phyloP scores from a whole-genome alignment of 2,888 invertebrate genomes.

The Diadromus collaris region DNA sequence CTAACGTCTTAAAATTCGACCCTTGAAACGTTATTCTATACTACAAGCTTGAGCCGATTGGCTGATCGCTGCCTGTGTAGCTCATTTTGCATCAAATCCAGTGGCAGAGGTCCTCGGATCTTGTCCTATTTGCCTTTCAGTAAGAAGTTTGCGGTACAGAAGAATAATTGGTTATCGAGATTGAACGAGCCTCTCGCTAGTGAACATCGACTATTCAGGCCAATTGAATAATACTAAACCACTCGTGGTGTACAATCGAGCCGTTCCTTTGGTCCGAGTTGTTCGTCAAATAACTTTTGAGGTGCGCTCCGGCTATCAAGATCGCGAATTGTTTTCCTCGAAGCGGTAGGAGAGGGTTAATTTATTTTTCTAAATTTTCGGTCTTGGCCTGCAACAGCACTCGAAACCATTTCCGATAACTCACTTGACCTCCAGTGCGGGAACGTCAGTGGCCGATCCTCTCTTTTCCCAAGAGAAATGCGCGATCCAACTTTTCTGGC shows the following conservation, averaged over 20 bases:
- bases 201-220: slow-evolving; percentile 13
- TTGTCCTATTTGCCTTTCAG: slow-evolving; percentile 49
- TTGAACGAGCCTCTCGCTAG: slow-evolving; percentile 39
- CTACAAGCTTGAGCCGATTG: neutral
- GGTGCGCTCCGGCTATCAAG: slow-evolving; percentile 17
- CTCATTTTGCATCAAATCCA: slow-evolving; percentile 34
- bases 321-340: slow-evolving; percentile 51
- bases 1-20: no score
- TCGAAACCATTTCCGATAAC: slow-evolving; percentile 65
- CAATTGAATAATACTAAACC: neutral
- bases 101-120: slow-evolving; percentile 18
- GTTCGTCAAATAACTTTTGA: slow-evolving; percentile 54
- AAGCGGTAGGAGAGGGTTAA: slow-evolving; percentile 54
- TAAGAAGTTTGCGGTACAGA: slow-evolving; percentile 51
- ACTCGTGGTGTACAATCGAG: slow-evolving; percentile 28
- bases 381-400: slow-evolving; percentile 49
- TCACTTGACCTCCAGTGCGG: slow-evolving; percentile 61
- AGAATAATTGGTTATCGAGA: slow-evolving; percentile 51
- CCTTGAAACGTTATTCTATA: slow-evolving; percentile 15
- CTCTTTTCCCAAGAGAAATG: slow-evolving; percentile 60
- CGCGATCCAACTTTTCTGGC: slow-evolving; percentile 63
- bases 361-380: slow-evolving; percentile 65
- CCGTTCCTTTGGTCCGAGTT: slow-evolving; percentile 11
- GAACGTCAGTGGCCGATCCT: slow-evolving; percentile 42
- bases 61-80: neutral